Evolutionary conservation across 37 sponge, comb jelly and placozoan species (phyloP).

Genomic region (Aphrocallistes beatrix): DNA sequence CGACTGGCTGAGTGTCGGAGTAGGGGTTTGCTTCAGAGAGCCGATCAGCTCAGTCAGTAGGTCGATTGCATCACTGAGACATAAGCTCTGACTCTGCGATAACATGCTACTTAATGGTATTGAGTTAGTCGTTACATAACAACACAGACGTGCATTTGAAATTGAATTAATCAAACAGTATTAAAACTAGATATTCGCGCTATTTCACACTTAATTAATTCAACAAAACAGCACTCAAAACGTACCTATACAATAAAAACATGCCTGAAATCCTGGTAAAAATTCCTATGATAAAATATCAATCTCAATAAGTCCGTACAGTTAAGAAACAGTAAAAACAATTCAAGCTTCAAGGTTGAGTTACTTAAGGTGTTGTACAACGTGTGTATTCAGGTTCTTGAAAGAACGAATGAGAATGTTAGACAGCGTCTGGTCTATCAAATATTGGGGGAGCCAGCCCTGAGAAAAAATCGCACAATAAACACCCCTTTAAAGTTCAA

Average conservation of each 20-base stretch:
- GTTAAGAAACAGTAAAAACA: too few relatives aligned
- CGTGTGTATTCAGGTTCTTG: not conserved
- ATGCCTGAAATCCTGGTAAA: too few relatives aligned
- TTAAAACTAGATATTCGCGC: too few relatives aligned
- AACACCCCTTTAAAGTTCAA: not conserved
- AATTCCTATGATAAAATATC: too few relatives aligned
- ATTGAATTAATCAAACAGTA: not conserved
- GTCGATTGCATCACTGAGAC: not conserved
- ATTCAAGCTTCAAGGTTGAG: too few relatives aligned
- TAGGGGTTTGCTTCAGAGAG: not conserved
- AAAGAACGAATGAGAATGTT: not conserved
- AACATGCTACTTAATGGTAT: too few relatives aligned
- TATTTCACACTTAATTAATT: too few relatives aligned
- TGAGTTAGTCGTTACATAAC: too few relatives aligned
- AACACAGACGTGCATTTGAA: not conserved
- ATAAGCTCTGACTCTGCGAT: not conserved
- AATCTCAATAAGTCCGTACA: too few relatives aligned
- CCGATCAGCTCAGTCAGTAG: not conserved
- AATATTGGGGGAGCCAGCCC: not conserved
- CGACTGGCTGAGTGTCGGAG: not conserved
- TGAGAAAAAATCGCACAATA: not conserved
- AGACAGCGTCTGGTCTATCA: not conserved
- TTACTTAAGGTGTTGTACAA: not conserved
- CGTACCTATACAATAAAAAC: too few relatives aligned
- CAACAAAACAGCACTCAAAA: too few relatives aligned